phyloP scores from a whole-genome alignment of 2,888 invertebrate genomes.

The Allygus modestus region DNA sequence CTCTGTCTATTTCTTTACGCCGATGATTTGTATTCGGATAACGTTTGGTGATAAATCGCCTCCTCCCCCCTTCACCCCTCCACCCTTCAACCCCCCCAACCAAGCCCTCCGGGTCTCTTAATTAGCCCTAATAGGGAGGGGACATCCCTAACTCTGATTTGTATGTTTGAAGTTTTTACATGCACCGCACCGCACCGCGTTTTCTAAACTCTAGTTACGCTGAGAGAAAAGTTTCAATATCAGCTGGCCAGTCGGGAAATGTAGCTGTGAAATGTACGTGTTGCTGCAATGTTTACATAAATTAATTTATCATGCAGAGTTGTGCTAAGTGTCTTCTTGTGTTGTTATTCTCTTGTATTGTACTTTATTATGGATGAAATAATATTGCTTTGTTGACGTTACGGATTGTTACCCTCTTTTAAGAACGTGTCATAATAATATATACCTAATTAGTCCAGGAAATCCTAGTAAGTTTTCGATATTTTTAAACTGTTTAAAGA shows the following conservation, averaged over 20 bases:
- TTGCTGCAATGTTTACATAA: background rate
- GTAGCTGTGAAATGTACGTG: no score
- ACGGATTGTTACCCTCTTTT: no score
- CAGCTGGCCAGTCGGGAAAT: background rate
- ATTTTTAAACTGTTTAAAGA: no score
- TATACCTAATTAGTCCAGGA: no score
- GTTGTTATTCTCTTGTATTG: no score
- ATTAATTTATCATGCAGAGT: background rate
- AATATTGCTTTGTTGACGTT: no score
- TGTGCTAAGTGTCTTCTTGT: no score
- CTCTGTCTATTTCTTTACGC: slow-evolving; percentile 23
- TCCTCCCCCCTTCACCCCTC: background rate
- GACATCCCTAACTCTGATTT: slow-evolving; percentile 50
- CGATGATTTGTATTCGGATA: slow-evolving; percentile 47
- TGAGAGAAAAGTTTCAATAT: slow-evolving; percentile 13
- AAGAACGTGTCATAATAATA: no score
- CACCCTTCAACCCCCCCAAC: background rate
- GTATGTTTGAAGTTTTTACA: slow-evolving; percentile 56
- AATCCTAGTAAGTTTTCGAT: no score
- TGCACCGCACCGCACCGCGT: background rate
- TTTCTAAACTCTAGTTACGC: slow-evolving; percentile 4
- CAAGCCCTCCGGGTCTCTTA: background rate
- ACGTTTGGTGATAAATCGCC: slow-evolving; percentile 48
- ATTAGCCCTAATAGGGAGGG: slow-evolving; percentile 52
- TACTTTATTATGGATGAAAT: no score